Base-by-base conservation (phyloP, 2,888 invertebrate species). In the Spatulosminthurus flaviceps region DNA sequence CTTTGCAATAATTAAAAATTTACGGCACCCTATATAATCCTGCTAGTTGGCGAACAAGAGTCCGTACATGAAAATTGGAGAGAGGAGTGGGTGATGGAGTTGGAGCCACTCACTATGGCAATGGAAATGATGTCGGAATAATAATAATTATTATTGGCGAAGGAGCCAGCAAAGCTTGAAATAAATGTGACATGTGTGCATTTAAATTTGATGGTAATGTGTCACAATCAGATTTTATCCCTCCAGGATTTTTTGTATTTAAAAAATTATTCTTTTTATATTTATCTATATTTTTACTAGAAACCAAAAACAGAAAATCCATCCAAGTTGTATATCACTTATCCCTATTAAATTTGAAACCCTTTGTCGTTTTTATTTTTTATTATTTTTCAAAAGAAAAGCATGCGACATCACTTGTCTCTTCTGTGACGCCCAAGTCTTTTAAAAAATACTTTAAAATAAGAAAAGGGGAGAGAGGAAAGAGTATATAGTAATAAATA, bases 1-100 rank as follows among this genome's bases (percentile, higher is more conserved):
- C 64, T 24, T 24, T 64, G 64, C 64, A 21, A 64, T 64, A 64
- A 64, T 64, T 64, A 64, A 24, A 64, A 64, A 64, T 64, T 64
- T 64, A 64, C 64, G 64, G 24, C 64, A 22, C 21, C 21, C 22
- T 21, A 22, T 21, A 64, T 9, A 9, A 34, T 9, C 4, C 34
- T 34, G 60, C 21, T 21, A 2, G 64, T 64, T n/a, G 64, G 64
- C 21, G 19, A 13, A 64, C 19, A 64, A 24, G 64, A 64, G 22
- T 64, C 13, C 34, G 22, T 60, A 60, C 22, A 60, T 60, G 5
- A 60, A 9, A 51, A 1, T 28, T 67, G 28, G 24, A 7, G 13
- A 24, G 11, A 29, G 24, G 4, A 11, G 11, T 67, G 26, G 5
- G 67, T 26, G 24, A 29, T 16, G n/a, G n/a, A 51, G 19, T 19